These are phyloP conservation scores for Phoxinus phoxinus DNA, from an alignment of 2,113 vertebrate genomes.

Conservation along the genomic window DNA sequence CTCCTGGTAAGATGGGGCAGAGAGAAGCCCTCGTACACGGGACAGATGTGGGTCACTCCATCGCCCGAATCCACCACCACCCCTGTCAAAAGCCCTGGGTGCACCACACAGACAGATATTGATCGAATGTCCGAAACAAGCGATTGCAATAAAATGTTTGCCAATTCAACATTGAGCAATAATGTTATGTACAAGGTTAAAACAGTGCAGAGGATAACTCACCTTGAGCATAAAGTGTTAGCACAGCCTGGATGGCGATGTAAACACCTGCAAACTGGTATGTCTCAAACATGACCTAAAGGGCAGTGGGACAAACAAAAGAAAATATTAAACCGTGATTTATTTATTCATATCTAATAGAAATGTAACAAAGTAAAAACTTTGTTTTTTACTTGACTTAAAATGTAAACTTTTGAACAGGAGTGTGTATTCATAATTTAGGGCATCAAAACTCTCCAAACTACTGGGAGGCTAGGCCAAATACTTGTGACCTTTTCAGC, in stretches of 20 bases:
- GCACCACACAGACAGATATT: not conserved
- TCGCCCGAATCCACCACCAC: slow-evolving; percentile 92
- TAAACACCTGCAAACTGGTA: slow-evolving; percentile 91
- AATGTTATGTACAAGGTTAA: not conserved
- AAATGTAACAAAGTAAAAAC: not conserved
- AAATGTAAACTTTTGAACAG: not conserved
- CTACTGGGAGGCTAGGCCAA: not conserved
- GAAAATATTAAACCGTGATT: too few species aligned
- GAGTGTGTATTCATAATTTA: not conserved
- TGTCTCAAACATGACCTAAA: slow-evolving; percentile 92
- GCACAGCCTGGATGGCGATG: slow-evolving; percentile 90
- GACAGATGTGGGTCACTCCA: slow-evolving; percentile 90
- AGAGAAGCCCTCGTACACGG: slow-evolving; percentile 91
- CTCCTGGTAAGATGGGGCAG: slow-evolving; percentile 88
- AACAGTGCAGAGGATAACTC: not conserved
- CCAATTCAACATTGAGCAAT: not conserved
- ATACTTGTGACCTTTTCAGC: not conserved
- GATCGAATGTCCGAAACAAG: not conserved
- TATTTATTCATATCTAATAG: not conserved
- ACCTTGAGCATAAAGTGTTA: slow-evolving; percentile 93
- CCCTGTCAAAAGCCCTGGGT: slow-evolving; percentile 85
- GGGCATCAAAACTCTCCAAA: not conserved
- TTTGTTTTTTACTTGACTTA: too few species aligned
- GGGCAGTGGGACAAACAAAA: slow-evolving; percentile 16
- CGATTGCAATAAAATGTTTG: not conserved